Evolutionary conservation across 23 tunicate genomes (phyloP).

Genomic region (Halocynthia aurantium): DNA sequence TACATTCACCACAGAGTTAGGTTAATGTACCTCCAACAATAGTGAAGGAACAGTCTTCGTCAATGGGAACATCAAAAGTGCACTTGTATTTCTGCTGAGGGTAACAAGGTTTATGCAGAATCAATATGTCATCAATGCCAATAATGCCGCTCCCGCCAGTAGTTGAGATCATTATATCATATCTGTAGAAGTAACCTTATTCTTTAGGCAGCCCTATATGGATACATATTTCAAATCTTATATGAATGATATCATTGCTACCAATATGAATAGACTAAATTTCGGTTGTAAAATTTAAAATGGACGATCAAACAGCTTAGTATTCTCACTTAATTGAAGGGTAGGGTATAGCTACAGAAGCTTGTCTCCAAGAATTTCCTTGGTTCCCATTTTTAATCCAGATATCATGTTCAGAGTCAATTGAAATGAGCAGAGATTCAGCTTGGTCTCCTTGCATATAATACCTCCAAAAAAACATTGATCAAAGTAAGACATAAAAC

Average conservation of each 20-base stretch:
- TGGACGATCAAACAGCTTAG: too few species aligned
- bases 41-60: conserved; percentile 37
- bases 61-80: conserved; percentile 29
- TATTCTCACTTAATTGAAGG: conserved; percentile 46
- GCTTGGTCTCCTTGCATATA: conserved; percentile 27
- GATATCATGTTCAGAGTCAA: conserved; percentile 20
- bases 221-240: too few species aligned
- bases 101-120: conserved; percentile 44
- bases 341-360: conserved; percentile 44
- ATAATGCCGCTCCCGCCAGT: conserved; percentile 21
- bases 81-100: conserved; percentile 33
- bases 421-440: conserved; percentile 1
- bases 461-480: conserved; percentile 31
- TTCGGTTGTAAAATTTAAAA: too few species aligned
- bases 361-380: conserved; percentile 40
- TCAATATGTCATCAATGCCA: conserved; percentile 57
- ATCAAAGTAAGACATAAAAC: background rate
- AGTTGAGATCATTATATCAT: conserved; percentile 37
- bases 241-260: too few species aligned
- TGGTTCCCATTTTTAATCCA: conserved; percentile 34
- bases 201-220: too few species aligned
- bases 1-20: background rate
- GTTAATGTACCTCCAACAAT: conserved; percentile 7
- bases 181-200: conserved; percentile 20
- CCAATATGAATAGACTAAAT: too few species aligned